A percentile compares a stretch with the other conserved stretches of the same genome.
Conservation (phyloP, 2,888 invertebrate species). For the Xestia sexstrigata region DNA sequence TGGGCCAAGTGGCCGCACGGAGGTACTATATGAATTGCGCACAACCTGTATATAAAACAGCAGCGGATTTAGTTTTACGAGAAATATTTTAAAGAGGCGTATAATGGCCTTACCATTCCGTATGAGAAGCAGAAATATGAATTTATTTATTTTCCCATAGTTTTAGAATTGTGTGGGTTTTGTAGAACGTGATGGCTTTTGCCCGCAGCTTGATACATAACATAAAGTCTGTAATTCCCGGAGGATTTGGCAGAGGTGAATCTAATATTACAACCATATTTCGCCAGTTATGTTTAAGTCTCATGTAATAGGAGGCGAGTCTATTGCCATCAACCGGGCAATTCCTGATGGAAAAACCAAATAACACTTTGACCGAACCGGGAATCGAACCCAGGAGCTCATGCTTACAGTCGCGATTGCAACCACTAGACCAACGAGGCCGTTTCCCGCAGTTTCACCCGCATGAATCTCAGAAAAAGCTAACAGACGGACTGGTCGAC, state of each 20-base stretch:
- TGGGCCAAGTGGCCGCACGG: slow-evolving; percentile 56
- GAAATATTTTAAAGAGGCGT: slow-evolving; percentile 34
- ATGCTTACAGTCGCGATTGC: no score
- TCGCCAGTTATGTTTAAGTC: no score
- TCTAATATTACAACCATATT: no score
- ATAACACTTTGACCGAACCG: no score
- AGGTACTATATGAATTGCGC: slow-evolving; percentile 56
- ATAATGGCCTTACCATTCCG: neutral
- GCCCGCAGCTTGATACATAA: neutral
- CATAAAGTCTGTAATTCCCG: no score
- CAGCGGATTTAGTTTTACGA: slow-evolving; percentile 26
- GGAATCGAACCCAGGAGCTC: no score
- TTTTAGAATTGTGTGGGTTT: neutral
- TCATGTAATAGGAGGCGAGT: no score
- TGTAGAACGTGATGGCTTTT: neutral
- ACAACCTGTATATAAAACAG: slow-evolving; percentile 27
- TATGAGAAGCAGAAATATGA: neutral
- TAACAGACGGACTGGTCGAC: neutral
- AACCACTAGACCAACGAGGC: no score
- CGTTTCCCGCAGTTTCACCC: neutral
- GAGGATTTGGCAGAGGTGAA: no score
- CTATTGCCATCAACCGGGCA: no score
- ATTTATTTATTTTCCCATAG: neutral
- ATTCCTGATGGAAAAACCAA: no score
- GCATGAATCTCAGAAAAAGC: neutral